These are phyloP conservation scores for Wiebesia pumilae DNA, from an alignment of 1,140 invertebrate genomes.

Conservation along the genomic window DNA sequence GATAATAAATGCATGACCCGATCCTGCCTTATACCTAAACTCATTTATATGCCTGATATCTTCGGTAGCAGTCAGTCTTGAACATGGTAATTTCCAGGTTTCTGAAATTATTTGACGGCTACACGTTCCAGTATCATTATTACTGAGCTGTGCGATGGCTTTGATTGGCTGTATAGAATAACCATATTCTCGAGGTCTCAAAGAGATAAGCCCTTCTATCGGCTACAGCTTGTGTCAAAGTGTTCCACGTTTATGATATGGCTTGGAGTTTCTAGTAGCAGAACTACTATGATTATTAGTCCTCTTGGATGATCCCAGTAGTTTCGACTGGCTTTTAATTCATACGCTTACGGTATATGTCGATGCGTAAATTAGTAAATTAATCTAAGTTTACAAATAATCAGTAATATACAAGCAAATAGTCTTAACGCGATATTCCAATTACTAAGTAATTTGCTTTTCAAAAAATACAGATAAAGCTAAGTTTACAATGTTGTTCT, in stretches of 20 bases:
- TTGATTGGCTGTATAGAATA: slow-evolving; percentile 23
- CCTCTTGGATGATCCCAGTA: background rate
- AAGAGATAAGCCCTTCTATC: slow-evolving; percentile 29
- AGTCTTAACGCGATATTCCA: too few relatives aligned
- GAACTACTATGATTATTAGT: slow-evolving; percentile 29
- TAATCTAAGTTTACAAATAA: background rate
- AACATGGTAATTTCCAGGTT: background rate
- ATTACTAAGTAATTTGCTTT: too few relatives aligned
- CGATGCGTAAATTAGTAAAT: background rate
- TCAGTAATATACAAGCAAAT: background rate
- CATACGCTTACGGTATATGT: too few relatives aligned
- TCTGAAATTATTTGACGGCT: background rate
- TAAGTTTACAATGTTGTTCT: too few relatives aligned
- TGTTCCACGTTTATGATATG: slow-evolving; percentile 19
- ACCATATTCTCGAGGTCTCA: slow-evolving; percentile 6
- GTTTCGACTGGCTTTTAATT: background rate
- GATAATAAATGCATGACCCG: slow-evolving; percentile 11
- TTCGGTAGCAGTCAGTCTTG: background rate
- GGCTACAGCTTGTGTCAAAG: slow-evolving; percentile 12
- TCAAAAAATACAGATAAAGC: too few relatives aligned
- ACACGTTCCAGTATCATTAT: background rate
- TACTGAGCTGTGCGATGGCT: background rate
- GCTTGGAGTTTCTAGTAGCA: background rate
- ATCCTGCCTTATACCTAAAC: background rate
- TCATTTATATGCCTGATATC: slow-evolving; percentile 9